Conservation (phyloP, 2,113 vertebrate species). For the Anolis sagrei region DNA sequence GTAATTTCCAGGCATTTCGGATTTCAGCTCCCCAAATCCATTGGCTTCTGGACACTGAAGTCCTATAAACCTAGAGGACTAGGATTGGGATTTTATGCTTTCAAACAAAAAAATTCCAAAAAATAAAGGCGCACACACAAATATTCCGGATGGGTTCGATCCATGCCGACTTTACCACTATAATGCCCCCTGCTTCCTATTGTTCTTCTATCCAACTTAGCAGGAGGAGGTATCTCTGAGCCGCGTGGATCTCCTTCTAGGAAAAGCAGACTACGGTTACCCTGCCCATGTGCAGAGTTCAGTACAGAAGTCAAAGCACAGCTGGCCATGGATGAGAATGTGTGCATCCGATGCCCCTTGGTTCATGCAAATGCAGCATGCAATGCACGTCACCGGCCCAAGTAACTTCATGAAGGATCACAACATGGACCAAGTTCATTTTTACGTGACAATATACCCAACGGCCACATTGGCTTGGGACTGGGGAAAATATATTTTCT, state of each 20-base stretch:
- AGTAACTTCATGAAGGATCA: too few relatives aligned
- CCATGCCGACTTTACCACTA: slow-evolving; percentile 17
- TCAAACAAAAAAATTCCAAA: background rate
- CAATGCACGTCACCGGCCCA: background rate
- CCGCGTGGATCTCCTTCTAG: background rate
- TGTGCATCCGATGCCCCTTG: background rate
- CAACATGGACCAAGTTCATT: too few relatives aligned
- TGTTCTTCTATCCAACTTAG: background rate
- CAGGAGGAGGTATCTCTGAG: background rate
- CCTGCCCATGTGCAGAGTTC: background rate
- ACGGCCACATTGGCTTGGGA: too few relatives aligned
- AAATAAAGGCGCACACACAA: background rate
- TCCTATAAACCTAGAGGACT: too few relatives aligned
- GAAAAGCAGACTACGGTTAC: slow-evolving; percentile 1
- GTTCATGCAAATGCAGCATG: background rate
- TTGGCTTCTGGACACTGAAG: too few relatives aligned
- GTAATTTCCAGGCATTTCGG: too few relatives aligned
- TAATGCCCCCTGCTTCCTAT: slow-evolving; percentile 13
- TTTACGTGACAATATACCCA: background rate
- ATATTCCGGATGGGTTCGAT: background rate
- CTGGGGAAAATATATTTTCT: too few relatives aligned
- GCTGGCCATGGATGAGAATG: background rate
- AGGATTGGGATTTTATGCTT: too few relatives aligned
- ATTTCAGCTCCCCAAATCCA: too few relatives aligned
- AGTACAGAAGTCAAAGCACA: background rate